phyloP scores from a whole-genome alignment of 2,888 invertebrate species.

The Zeuzera pyrina region DNA sequence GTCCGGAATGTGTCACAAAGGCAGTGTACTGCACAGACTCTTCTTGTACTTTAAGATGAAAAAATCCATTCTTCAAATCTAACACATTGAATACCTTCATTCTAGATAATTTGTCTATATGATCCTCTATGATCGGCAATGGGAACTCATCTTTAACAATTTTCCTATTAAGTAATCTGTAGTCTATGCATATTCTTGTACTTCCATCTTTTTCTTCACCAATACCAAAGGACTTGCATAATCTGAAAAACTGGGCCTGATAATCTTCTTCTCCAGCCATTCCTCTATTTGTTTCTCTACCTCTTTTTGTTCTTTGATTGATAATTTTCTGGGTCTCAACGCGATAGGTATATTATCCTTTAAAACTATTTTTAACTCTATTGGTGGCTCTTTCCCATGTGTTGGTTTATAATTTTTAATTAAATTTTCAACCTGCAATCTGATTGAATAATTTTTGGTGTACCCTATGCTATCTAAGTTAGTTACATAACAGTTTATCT shows the following conservation, averaged over 20 bases:
- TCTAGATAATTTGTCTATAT: constrained; percentile 31
- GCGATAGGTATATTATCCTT: constrained; percentile 17
- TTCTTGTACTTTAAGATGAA: constrained; percentile 27
- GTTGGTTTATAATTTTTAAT: constrained; percentile 11
- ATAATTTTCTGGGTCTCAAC: constrained; percentile 17
- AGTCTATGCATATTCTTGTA: constrained; percentile 32
- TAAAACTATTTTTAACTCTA: constrained; percentile 15
- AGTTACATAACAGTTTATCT: background rate
- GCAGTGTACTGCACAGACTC: constrained; percentile 28
- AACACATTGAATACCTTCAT: constrained; percentile 16
- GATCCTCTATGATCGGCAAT: constrained; percentile 33
- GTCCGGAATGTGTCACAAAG: constrained; percentile 27
- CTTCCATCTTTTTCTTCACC: constrained; percentile 16
- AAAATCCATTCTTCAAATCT: constrained; percentile 34
- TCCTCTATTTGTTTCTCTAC: constrained; percentile 14
- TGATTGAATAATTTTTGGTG: no score
- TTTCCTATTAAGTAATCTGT: constrained; percentile 30
- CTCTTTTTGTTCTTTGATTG: constrained; percentile 8
- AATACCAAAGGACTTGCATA: constrained; percentile 17
- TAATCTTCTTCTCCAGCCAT: constrained; percentile 10
- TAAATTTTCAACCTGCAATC: no score
- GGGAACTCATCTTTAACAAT: constrained; percentile 32
- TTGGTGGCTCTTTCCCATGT: constrained; percentile 14
- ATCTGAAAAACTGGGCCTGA: constrained; percentile 13
- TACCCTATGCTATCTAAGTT: no score